Evolutionary conservation across 2,888 invertebrate genomes (phyloP), one percentile per base, ranked within the genome.

Genomic region (Falcaria lacertinaria): DNA sequence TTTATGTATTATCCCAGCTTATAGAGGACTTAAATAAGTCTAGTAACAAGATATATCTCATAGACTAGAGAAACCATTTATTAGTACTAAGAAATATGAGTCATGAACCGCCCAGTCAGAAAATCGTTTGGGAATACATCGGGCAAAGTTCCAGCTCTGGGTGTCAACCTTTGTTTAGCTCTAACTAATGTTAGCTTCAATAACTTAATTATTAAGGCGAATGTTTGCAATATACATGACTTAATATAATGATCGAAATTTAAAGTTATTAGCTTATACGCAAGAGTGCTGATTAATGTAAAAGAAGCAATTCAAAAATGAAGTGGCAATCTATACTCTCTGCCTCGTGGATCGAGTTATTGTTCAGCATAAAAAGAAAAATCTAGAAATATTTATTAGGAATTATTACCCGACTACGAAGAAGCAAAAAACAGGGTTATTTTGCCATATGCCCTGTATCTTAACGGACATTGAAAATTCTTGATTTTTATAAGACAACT

Each of bases 141-240:
- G 74, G 80, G 79, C 80, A 74, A 45, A 49, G 60, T 68, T 75
- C 74, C 77, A 80, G 57, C 48, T 35, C 34, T 41, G 42, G 47
- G 56, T 67, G 64, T 59, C 60, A 35, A 43, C 59, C 56, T 70
- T 73, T 69, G 69, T 74, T 69, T 54, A 56, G 65, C 55, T 54
- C 45, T 60, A 57, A 54, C 55, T 42, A 47, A 42, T 47, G 57
- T 41, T 34, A 17, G 13, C 39, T 51, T 56, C 42, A 73, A 77
- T 74, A 76, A 55, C 60, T 51, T 17, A 19, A 37, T 39, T 25
- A 53, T 62, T 59, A 60, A 54, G 55, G 47, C 43, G 51, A 48
- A 50, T 47, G 34, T 41, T 32, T 32, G 32, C 32, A 8, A 8
- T 19, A 19, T n/a, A n/a, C n/a, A n/a, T 19, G 43, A 43, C 34